Evolutionary conservation across 1,140 invertebrate species (phyloP), one percentile per base, ranked within the genome.

Genomic region (Drosophila busckii): DNA sequence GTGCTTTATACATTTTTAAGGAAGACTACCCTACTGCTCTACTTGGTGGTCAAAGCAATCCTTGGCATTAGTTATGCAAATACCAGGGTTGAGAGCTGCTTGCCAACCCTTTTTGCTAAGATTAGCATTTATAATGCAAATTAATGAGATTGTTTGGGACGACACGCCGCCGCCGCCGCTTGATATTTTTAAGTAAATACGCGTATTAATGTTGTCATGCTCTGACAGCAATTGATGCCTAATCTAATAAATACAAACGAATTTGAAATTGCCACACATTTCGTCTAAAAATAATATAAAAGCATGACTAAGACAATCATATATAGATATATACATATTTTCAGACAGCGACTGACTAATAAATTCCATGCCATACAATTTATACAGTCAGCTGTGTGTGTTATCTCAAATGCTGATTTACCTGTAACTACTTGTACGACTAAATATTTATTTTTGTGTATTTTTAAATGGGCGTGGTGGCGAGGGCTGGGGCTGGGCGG

Each of bases 241-340:
- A 44, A 55, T 55, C 42, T 42, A 55, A 66, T 66, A 62, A 66
- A 66, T 45, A 56, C 15, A 28, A 5, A n/a, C n/a, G 44, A 38
- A 28, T 66, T 66, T 55, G 50, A 25, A 56, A 22, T 32, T 17
- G 23, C 29, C n/a, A 22, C n/a, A 29, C 38, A 31, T 25, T 35
- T 8, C 6, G 9, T 23, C 56, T 49, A 44, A 32, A 55, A 54
- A 64, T 64, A 34, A 46, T 28, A 35, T 10, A 40, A 38, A 48
- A 9, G 22, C n/a, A 41, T 40, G 35, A 50, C 49, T 58, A 42
- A 4, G 28, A 25, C 7, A 9, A 19, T 28, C n/a, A 28, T 19
- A 35, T 41, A 55, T 46, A 46, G 10, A 29, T 34, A 17, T 31
- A 25, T 22, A 48, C 31, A 32, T 29, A 23, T 20, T 10, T 34